A percentile compares a stretch with the other conserved stretches of the same genome.
Conservation (phyloP, 2,888 invertebrate genomes). For the Himalopsyche anomala region DNA sequence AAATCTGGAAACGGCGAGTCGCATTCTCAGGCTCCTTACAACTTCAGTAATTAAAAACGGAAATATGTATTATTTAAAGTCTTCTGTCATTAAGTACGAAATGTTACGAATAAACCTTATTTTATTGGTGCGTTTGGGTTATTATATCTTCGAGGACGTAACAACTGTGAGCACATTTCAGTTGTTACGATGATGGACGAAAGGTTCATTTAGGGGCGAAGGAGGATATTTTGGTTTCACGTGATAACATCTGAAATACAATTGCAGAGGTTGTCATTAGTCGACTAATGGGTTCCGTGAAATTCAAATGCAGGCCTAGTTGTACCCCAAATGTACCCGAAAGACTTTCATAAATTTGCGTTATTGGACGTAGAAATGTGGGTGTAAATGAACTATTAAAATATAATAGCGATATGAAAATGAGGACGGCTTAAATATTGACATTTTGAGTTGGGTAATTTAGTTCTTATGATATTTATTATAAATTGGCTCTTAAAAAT, state of each 20-base stretch:
- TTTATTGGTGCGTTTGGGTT: not conserved
- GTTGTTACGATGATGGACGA: not conserved
- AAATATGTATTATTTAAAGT: too few relatives aligned
- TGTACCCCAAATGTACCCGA: constrained; percentile 8
- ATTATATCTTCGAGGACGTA: not conserved
- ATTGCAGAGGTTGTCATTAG: constrained; percentile 39
- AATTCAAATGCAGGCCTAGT: constrained; percentile 31
- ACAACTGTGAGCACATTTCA: not conserved
- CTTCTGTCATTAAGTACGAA: too few relatives aligned
- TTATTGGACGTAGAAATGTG: constrained; percentile 7
- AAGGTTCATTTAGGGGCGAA: not conserved
- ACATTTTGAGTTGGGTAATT: not conserved
- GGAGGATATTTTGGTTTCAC: constrained; percentile 16
- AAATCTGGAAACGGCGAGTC: too few relatives aligned
- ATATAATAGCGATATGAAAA: not conserved
- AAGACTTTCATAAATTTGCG: constrained; percentile 23
- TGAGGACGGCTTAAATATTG: not conserved
- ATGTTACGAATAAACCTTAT: not conserved
- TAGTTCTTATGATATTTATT: not conserved
- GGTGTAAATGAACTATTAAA: constrained; percentile 17
- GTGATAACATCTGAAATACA: constrained; percentile 17
- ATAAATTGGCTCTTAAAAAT: not conserved
- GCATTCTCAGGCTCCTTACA: too few relatives aligned
- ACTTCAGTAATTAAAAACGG: too few relatives aligned
- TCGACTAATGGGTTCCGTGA: constrained; percentile 22